A percentile compares a stretch with the other conserved stretches of the same genome.
Evolutionary conservation across 1,140 invertebrate species (phyloP).

Genomic region (Philotrypesis tridentata): DNA sequence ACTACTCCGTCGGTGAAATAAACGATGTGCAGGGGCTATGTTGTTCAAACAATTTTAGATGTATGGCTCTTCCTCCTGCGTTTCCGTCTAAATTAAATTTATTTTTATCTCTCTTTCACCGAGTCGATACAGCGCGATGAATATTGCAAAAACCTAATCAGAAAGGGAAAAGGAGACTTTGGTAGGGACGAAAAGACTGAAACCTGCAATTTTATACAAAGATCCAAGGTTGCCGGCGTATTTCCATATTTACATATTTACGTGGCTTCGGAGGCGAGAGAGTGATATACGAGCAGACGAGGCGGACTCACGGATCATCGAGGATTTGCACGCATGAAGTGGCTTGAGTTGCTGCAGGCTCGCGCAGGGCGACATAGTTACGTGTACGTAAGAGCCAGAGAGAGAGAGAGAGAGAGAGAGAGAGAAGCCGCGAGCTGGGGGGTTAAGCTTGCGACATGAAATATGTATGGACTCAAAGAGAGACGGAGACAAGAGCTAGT

Average conservation of each 20-base stretch:
- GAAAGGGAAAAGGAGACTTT: too few species aligned
- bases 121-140: too few species aligned
- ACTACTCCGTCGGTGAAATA: too few species aligned
- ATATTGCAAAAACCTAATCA: too few species aligned
- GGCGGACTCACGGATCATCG: conserved; percentile 26
- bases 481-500: not conserved
- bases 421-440: not conserved
- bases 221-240: not conserved
- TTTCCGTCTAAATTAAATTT: too few species aligned
- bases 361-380: not conserved
- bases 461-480: conserved; percentile 20
- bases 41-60: too few species aligned
- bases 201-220: not conserved
- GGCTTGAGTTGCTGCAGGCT: not conserved
- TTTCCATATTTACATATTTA: conserved; percentile 13
- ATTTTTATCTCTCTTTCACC: too few species aligned
- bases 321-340: conserved; percentile 30
- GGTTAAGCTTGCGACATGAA: conserved; percentile 13
- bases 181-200: too few species aligned
- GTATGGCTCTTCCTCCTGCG: too few species aligned
- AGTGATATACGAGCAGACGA: not conserved
- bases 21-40: too few species aligned
- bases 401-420: not conserved
- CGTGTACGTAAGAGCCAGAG: not conserved
- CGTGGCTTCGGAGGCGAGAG: not conserved